Evolutionary conservation across 2,113 vertebrate genomes (phyloP), one percentile per base, ranked within the genome.

Genomic region (Amia ocellicauda): DNA sequence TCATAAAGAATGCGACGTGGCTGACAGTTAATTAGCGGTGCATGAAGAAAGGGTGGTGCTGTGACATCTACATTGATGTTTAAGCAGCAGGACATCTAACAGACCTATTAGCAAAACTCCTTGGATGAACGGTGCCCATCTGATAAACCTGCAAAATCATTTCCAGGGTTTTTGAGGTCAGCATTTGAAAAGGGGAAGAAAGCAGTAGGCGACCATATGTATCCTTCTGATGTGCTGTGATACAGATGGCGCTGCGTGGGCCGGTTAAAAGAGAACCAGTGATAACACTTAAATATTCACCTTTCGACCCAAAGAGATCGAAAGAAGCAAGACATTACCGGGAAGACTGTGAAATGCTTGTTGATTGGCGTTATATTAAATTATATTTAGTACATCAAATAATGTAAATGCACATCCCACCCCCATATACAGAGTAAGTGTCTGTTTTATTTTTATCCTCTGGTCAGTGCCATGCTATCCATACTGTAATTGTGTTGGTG

Each of bases 211-310:
- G 36, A 56, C 26, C 53, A 56, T 28, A 56, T 28, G 53, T 28
- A 29, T 26, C 23, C 26, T 28, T 56, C 53, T 56, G 53, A 56
- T 56, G 26, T 31, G 5, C 31, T 36, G 27, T 19, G 14, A 17
- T 22, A 41, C 62, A 64, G 62, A 64, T 64, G 62, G 62, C 26
- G 24, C 7, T 36, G 52, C 52, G 62, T 56, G 51, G 62, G 62
- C 62, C 5, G 57, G 40, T 19, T 11, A 40, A 27, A 23, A 40
- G 2, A 16, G 40, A 54, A 29, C 29, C 51, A 28, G 51, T 31
- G 52, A 22, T 19, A 51, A 8, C 50, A 42, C 17, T 26, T 56
- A 26, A 19, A 56, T 26, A 56, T 26, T 56, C 53, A 56, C 53
- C 53, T 56, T 56, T 36, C 5, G 52, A 54, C 52, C 36, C 4